Evolutionary conservation across 2,888 invertebrate species (phyloP), one percentile per base, ranked within the genome.

Genomic region (Chrysolina americana): DNA sequence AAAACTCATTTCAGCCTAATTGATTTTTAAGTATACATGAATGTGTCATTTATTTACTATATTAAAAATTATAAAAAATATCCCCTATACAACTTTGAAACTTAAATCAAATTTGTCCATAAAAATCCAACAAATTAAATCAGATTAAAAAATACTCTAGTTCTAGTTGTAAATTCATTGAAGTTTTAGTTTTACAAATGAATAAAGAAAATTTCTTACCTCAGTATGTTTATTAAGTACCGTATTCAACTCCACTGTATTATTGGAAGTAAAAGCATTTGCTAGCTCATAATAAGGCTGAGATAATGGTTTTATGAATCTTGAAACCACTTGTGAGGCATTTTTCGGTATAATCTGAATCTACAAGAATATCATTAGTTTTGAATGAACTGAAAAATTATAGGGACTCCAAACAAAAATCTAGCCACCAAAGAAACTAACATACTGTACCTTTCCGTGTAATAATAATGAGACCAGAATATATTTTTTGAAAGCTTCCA

Each of bases 401-500:
- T 36, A 8, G 8, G 36, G 8, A 3, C 36, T 8, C 8, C 8
- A 8, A 36, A 36, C 47, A 47, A n/a, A n/a, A 15, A n/a, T n/a
- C 4, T 47, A 15, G 13, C 6, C 15, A 13, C 47, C 59, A 48
- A n/a, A 23, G 36, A 41, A 19, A 53, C 78, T 84, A 23, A 65
- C n/a, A 47, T 65, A 65, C 48, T 65, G 28, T 84, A 97, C 95
- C 91, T 97, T 97, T 85, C 98, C 98, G 89, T 97, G 94, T 76
- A 97, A 89, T 85, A 98, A 95, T 73, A 98, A 91, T 50, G 97
- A 96, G 48, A 98, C 94, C 79, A 99, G 90, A 83, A 98, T 94
- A 85, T 95, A 98, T 88, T 99, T 99, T 89, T 98, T 98, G 88
- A 98, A 98, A 15, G 98, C 94, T 89, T 98, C 98, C 76, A 99